Conservation (phyloP, 2,797 vertebrate genomes). For the Arrhamphus sclerolepis region DNA sequence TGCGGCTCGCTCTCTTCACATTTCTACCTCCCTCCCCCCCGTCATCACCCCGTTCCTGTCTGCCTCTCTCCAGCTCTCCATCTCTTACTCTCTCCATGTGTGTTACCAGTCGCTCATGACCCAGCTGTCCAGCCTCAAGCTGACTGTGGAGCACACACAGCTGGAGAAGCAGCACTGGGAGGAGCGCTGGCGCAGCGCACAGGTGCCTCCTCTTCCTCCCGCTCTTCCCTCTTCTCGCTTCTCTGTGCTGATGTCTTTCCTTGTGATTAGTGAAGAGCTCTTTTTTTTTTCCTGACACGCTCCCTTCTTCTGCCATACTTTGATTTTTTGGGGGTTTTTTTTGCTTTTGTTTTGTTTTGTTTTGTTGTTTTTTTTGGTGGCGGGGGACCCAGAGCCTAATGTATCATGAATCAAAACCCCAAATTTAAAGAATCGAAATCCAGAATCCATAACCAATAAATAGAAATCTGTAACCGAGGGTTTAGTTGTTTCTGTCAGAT, state of each 20-base stretch:
- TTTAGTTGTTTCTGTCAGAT: no score
- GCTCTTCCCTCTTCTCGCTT: conserved; percentile 9
- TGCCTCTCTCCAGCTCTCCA: conserved; percentile 72
- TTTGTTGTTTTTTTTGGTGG: no score
- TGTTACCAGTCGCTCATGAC: conserved; percentile 81
- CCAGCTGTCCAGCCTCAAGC: conserved; percentile 80
- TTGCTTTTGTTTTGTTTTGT: no score
- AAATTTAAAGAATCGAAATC: no score
- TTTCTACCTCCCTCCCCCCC: conserved; percentile 23
- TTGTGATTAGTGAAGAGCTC: neutral
- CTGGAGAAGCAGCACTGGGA: conserved; percentile 83
- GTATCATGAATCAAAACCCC: no score
- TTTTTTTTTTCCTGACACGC: neutral
- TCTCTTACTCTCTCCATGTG: conserved; percentile 79
- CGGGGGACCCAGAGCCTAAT: no score
- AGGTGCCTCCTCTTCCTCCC: conserved; percentile 69
- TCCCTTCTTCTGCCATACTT: neutral
- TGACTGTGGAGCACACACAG: conserved; percentile 83
- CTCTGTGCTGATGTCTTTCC: neutral
- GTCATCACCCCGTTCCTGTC: conserved; percentile 56
- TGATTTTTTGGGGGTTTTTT: no score
- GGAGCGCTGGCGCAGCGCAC: conserved; percentile 75
- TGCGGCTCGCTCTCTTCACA: conserved; percentile 18
- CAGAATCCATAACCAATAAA: no score
- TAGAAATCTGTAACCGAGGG: no score